Conservation (phyloP, 2,888 invertebrate genomes). For the Latrodectus hesperus region DNA sequence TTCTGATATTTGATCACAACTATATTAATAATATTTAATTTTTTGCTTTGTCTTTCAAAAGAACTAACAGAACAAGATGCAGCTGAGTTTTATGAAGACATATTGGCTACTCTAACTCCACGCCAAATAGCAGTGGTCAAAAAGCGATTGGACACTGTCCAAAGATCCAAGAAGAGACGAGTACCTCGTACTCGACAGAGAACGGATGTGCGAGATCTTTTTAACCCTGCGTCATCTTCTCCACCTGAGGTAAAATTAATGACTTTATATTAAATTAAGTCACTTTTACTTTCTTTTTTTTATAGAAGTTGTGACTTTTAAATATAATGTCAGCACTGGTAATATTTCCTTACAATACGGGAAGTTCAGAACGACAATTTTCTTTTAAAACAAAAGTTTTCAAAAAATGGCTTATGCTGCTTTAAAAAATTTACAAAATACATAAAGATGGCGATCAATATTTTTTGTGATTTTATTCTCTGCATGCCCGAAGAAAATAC, state of each 20-base stretch:
- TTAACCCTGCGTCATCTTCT: constrained; percentile 20
- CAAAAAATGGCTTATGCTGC: too few species aligned
- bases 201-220: constrained; percentile 57
- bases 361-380: too few species aligned
- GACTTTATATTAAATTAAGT: not conserved
- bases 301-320: not conserved
- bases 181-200: constrained; percentile 41
- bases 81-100: constrained; percentile 45
- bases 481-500: too few species aligned
- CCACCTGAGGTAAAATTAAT: constrained; percentile 33
- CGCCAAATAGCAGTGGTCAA: constrained; percentile 57
- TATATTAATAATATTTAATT: too few species aligned
- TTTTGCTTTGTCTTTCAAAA: not conserved
- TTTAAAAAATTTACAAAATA: too few species aligned
- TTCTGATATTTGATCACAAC: too few species aligned
- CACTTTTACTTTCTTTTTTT: not conserved
- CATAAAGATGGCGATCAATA: too few species aligned
- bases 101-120: constrained; percentile 49
- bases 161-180: constrained; percentile 53
- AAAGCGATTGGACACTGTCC: constrained; percentile 58
- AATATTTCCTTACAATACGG: too few species aligned
- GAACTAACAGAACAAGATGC: constrained; percentile 52
- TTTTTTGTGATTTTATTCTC: too few species aligned
- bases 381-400: too few species aligned
- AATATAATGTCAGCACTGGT: too few species aligned